phyloP scores from a whole-genome alignment of 1,140 invertebrate genomes.

The Drosophila sproati region DNA sequence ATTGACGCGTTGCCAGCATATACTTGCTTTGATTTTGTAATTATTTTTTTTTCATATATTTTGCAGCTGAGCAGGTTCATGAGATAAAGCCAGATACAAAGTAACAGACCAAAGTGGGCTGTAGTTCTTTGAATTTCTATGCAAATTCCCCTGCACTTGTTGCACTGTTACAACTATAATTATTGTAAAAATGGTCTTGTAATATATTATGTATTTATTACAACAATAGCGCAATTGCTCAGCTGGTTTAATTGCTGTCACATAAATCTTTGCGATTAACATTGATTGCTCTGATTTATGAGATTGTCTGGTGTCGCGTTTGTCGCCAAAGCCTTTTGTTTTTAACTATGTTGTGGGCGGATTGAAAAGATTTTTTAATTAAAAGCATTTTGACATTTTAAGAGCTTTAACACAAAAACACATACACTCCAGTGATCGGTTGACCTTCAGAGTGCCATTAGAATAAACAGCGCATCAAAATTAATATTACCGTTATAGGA shows the following conservation, averaged over 20 bases:
- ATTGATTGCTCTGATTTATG: slow-evolving; percentile 49
- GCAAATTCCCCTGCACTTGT: slow-evolving; percentile 30
- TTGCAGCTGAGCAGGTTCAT: slow-evolving; percentile 60
- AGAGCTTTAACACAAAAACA: background rate
- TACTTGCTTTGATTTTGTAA: slow-evolving; percentile 56
- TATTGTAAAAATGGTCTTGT: slow-evolving; percentile 36
- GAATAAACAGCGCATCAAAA: slow-evolving; percentile 53
- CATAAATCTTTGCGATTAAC: slow-evolving; percentile 58
- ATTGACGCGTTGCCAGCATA: slow-evolving; percentile 52
- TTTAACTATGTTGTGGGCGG: slow-evolving; percentile 13
- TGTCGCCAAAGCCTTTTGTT: slow-evolving; percentile 49
- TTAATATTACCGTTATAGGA: slow-evolving; percentile 30
- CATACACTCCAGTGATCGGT: background rate
- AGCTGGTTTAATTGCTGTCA: slow-evolving; percentile 69
- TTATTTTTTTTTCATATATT: slow-evolving; percentile 42
- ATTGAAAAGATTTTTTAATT: slow-evolving; percentile 1
- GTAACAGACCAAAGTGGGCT: slow-evolving; percentile 14
- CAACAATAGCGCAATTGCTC: slow-evolving; percentile 56
- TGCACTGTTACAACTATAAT: slow-evolving; percentile 24
- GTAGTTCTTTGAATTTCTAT: slow-evolving; percentile 40
- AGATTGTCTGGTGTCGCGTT: slow-evolving; percentile 34
- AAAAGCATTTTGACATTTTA: slow-evolving; percentile 61
- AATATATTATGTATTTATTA: slow-evolving; percentile 27
- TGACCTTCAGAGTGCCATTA: slow-evolving; percentile 71
- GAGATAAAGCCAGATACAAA: slow-evolving; percentile 17